These are phyloP conservation scores for Acanthurus leucopareius DNA, from an alignment of 2,797 vertebrate genomes.

Conservation along the genomic window DNA sequence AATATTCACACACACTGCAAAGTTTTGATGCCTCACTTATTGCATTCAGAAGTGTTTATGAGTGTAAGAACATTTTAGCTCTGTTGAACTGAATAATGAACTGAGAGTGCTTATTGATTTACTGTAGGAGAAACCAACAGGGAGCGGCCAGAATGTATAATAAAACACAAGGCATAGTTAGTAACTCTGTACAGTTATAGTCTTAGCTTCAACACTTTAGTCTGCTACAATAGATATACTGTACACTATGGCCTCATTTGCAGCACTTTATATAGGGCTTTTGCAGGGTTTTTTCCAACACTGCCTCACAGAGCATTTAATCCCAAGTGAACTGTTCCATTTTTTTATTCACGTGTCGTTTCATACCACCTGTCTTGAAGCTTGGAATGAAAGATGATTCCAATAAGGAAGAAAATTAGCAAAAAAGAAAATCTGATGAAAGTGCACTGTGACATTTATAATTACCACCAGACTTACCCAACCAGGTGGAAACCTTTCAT, in stretches of 20 bases:
- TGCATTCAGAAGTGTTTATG: conserved; percentile 23
- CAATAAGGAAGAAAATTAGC: conserved; percentile 22
- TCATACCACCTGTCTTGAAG: conserved; percentile 60
- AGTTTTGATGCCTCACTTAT: conserved; percentile 28
- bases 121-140: conserved; percentile 42
- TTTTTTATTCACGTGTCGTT: conserved; percentile 55
- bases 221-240: conserved; percentile 31
- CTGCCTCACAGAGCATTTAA: conserved; percentile 72
- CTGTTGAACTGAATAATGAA: conserved; percentile 58
- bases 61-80: conserved; percentile 40
- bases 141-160: conserved; percentile 39
- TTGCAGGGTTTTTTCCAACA: conserved; percentile 63
- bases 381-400: conserved; percentile 22
- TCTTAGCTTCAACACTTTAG: conserved; percentile 30
- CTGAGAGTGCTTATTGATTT: conserved; percentile 58
- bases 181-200: conserved; percentile 20
- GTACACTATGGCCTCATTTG: conserved; percentile 74
- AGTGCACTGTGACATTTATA: conserved; percentile 38
- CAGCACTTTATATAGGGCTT: conserved; percentile 69
- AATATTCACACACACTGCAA: conserved; percentile 6
- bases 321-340: conserved; percentile 79
- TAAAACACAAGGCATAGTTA: conserved; percentile 18
- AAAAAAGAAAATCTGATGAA: conserved; percentile 19
- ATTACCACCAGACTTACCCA: conserved; percentile 22
- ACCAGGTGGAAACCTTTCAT: conserved; percentile 54